Conservation (phyloP, 2,113 vertebrate species). For the Chamaetylas fuelleborni region DNA sequence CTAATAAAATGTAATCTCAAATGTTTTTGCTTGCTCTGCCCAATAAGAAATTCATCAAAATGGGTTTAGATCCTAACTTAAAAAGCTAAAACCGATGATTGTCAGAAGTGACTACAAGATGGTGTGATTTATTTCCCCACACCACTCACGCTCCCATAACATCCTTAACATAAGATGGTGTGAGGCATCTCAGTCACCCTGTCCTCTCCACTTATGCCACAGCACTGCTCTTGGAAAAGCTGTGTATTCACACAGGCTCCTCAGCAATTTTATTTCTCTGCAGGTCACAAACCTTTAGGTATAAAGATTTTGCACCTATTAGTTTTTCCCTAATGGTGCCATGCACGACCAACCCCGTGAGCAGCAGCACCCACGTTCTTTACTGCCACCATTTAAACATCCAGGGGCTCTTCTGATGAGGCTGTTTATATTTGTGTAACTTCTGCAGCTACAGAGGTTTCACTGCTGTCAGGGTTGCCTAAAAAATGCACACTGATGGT, state of each 20-base stretch:
- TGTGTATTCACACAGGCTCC: background rate
- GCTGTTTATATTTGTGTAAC: background rate
- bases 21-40: background rate
- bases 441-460: background rate
- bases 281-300: background rate
- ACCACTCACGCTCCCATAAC: accelerated
- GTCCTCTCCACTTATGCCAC: background rate
- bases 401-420: background rate
- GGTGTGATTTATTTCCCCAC: background rate
- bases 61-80: background rate
- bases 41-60: background rate
- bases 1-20: background rate
- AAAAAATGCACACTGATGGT: background rate
- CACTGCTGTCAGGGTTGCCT: background rate
- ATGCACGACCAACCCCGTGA: accelerated
- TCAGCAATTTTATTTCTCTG: background rate
- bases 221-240: background rate
- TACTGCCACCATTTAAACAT: background rate
- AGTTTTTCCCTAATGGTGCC: background rate
- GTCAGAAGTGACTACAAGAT: background rate
- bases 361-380: background rate
- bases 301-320: background rate
- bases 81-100: background rate
- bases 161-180: background rate
- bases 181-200: background rate